Evolutionary conservation across 2,888 invertebrate species (phyloP).

Genomic region (Patella depressa): DNA sequence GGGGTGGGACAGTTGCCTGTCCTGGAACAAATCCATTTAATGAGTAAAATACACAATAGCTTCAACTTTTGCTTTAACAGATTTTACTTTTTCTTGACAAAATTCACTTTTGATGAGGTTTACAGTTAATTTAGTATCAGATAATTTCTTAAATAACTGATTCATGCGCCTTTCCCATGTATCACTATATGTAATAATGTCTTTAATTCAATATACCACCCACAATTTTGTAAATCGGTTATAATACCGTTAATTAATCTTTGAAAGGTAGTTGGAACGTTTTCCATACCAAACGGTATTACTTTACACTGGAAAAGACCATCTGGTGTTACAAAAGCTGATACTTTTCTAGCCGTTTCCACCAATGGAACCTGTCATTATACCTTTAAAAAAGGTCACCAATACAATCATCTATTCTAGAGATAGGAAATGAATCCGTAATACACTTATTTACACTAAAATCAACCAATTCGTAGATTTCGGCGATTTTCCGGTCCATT

Average conservation of each 20-base stretch:
- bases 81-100: slow-evolving; percentile 33
- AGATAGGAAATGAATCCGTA: slow-evolving; percentile 41
- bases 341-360: slow-evolving; percentile 40
- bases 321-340: slow-evolving; percentile 37
- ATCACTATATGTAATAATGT: slow-evolving; percentile 26
- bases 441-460: no score
- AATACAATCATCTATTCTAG: slow-evolving; percentile 47
- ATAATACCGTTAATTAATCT: slow-evolving; percentile 33
- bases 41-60: slow-evolving; percentile 30
- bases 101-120: slow-evolving; percentile 28
- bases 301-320: slow-evolving; percentile 39
- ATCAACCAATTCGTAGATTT: no score
- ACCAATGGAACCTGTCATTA: slow-evolving; percentile 38
- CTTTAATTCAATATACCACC: slow-evolving; percentile 35
- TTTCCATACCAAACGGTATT: slow-evolving; percentile 46
- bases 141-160: slow-evolving; percentile 20
- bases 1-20: no score
- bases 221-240: slow-evolving; percentile 23
- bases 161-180: slow-evolving; percentile 25
- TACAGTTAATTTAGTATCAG: slow-evolving; percentile 21
- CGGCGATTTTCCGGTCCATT: no score
- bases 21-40: no score
- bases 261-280: slow-evolving; percentile 38
- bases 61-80: slow-evolving; percentile 29
- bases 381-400: slow-evolving; percentile 42